Base-by-base conservation (phyloP, 1,140 invertebrate genomes). In the Spodoptera litura region DNA sequence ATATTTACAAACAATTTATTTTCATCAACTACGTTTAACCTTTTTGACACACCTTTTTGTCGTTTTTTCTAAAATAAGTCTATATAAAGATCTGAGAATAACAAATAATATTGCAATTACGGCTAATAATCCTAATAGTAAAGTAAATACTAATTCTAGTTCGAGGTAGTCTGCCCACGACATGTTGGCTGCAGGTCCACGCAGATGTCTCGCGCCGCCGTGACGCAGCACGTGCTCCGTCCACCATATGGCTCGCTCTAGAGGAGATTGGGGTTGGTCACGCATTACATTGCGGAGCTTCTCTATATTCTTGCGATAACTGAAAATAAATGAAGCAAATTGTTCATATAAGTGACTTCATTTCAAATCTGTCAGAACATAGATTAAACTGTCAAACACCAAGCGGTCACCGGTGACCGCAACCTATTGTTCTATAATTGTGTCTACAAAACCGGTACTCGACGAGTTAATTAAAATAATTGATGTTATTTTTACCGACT, bases 151-250 rank as follows among this genome's bases (percentile, higher is more conserved):
- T 31, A 88, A 31, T 70, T 87, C 82, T 4, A 88, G 27, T 80
- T 87, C 83, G 15, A 86, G 83, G 58, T 87, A 89, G 70, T 91
- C 81, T 5, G 78, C 66, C 72, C 82, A 87, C 9, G 81, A 71
- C 25, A 89, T 70, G 53, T 83, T 82, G 20, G 81, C 83, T 4
- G 89, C 85, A 3, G 89, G 87, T 25, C 94, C 77, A 0, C 88
- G 85, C 78, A 95, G 88, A n/a, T n/a, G n/a, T n/a, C n/a, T n/a
- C 5, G 83, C 88, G 35, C 95, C 95, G 51, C 91, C 91, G 81
- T 96, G 94, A 44, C 95, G 85, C 3, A 96, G 73, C 13, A 95
- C 92, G 78, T 96, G 95, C 81, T 96, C 95, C 1, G 93, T 95
- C 95, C 95, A 96, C 87, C 95, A 96, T 35, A 96, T 87, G 3